phyloP scores from a whole-genome alignment of 1,140 invertebrate species.

The Stegodyphus dumicola region DNA sequence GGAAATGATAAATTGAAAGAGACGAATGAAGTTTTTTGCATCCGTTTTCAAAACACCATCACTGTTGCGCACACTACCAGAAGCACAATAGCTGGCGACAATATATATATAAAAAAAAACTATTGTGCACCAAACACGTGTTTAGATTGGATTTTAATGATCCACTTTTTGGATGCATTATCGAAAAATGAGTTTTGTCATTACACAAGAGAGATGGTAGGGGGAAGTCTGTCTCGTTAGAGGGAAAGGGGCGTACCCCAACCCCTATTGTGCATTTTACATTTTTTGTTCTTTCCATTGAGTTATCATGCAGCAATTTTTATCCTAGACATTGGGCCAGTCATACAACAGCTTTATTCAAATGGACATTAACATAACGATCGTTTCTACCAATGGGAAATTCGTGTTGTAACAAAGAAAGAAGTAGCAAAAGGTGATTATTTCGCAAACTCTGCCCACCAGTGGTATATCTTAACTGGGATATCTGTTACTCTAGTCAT shows the following conservation, averaged over 20 bases:
- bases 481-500: no score
- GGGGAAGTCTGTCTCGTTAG: neutral
- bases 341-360: conserved; percentile 4
- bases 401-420: neutral
- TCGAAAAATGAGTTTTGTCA: conserved; percentile 55
- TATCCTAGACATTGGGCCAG: neutral
- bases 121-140: conserved; percentile 39
- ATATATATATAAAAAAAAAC: neutral
- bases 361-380: conserved; percentile 42
- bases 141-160: conserved; percentile 59
- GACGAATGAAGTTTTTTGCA: conserved; percentile 28
- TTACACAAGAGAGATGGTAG: neutral
- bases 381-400: conserved; percentile 21
- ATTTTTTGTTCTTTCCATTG: conserved; percentile 2
- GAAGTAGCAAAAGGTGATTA: neutral
- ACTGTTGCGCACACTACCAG: neutral
- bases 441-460: neutral
- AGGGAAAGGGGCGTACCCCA: neutral
- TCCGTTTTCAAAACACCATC: conserved; percentile 10
- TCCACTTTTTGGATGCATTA: conserved; percentile 42
- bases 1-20: conserved; percentile 49
- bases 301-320: neutral
- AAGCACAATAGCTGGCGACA: neutral
- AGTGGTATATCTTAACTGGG: neutral
- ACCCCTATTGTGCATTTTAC: neutral